A percentile compares a stretch with the other conserved stretches of the same genome.
Evolutionary conservation across 2,888 invertebrate species (phyloP).

Genomic region (Rhagophthalmus giganteus): DNA sequence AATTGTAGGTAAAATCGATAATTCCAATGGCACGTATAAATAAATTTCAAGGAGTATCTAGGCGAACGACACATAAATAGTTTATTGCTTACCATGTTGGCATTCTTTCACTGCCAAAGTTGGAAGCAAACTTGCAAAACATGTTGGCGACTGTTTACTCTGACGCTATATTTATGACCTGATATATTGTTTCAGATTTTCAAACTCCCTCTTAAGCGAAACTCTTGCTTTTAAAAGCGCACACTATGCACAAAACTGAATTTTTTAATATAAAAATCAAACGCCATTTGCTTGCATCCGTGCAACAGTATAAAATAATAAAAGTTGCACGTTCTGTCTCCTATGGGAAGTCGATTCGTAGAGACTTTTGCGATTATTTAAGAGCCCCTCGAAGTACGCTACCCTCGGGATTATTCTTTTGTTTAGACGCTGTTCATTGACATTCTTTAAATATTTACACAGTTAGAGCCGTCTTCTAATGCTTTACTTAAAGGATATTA

Average conservation of each 20-base stretch:
- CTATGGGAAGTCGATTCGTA: neutral
- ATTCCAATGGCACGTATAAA: neutral
- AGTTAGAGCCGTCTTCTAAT: neutral
- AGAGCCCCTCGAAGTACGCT: neutral
- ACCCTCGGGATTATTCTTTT: neutral
- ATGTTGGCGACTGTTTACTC: conserved; percentile 3
- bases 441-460: neutral
- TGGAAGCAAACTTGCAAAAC: conserved; percentile 1
- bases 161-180: conserved; percentile 5
- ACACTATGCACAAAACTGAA: neutral
- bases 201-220: no score
- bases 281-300: no score
- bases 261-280: no score
- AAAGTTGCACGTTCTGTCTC: no score
- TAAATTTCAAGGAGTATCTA: neutral
- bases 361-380: neutral
- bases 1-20: neutral
- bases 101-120: neutral
- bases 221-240: no score
- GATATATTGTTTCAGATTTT: conserved; percentile 4
- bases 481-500: neutral
- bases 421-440: neutral
- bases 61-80: neutral
- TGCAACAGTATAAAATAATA: neutral
- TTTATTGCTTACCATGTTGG: neutral